Evolutionary conservation across 2,888 invertebrate species (phyloP).

Genomic region (Heliconius hortense): DNA sequence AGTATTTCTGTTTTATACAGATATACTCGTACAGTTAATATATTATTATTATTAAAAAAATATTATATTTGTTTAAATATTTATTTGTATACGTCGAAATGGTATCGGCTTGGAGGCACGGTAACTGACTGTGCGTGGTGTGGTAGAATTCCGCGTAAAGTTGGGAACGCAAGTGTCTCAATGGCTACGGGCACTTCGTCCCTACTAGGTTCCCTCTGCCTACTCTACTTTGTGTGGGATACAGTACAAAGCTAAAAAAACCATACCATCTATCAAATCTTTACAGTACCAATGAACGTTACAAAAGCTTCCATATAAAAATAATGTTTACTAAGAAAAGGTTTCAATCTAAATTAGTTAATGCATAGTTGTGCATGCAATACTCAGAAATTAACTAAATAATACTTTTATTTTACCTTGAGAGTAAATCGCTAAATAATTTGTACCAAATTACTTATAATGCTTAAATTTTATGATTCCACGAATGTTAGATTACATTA

Average conservation of each 20-base stretch:
- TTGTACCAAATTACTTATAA: slow-evolving; percentile 3
- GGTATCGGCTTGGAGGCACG: too few relatives aligned
- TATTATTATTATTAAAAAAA: too few relatives aligned
- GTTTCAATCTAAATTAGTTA: background rate
- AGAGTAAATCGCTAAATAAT: slow-evolving; percentile 2
- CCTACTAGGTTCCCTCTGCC: too few relatives aligned
- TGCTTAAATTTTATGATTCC: background rate
- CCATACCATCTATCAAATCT: background rate
- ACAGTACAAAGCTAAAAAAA: too few relatives aligned
- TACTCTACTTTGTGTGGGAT: too few relatives aligned
- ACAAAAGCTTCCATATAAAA: background rate
- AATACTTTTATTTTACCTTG: background rate
- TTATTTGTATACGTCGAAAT: too few relatives aligned
- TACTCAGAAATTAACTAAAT: background rate
- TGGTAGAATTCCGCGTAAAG: too few relatives aligned
- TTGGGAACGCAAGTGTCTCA: too few relatives aligned
- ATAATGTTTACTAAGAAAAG: background rate
- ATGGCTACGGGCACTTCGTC: too few relatives aligned
- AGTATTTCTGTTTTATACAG: background rate
- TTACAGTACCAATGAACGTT: background rate
- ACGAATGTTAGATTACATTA: background rate
- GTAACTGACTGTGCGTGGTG: too few relatives aligned
- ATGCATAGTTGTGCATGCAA: background rate
- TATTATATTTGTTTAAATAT: too few relatives aligned
- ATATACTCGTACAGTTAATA: background rate